These are phyloP conservation scores for Callocephalon fimbriatum DNA, from an alignment of 2,113 vertebrate genomes.

Conservation along the genomic window DNA sequence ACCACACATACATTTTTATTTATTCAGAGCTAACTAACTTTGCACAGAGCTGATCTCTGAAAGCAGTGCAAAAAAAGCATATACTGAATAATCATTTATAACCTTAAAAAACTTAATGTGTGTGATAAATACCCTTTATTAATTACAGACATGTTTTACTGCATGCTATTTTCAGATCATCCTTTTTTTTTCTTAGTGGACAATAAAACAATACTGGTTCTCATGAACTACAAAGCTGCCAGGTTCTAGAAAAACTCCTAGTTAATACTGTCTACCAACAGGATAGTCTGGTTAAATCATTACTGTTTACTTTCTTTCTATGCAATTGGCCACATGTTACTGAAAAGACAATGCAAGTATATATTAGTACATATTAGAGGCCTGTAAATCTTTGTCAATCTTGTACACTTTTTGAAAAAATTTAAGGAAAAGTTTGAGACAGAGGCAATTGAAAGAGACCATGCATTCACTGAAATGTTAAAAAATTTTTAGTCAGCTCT, in stretches of 20 bases:
- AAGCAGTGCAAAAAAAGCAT: background rate
- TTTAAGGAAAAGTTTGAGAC: background rate
- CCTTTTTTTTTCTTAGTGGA: background rate
- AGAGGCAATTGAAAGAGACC: background rate
- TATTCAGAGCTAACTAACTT: background rate
- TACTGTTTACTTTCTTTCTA: background rate
- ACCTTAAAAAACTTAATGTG: background rate
- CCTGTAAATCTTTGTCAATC: background rate
- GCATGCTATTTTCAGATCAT: background rate
- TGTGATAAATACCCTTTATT: background rate
- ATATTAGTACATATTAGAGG: background rate
- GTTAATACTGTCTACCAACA: background rate
- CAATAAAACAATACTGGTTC: background rate
- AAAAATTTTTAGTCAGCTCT: background rate
- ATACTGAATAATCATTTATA: background rate
- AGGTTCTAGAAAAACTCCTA: background rate
- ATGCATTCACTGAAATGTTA: conserved; percentile 24
- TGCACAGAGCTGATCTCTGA: background rate
- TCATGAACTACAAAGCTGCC: background rate
- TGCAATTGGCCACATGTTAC: background rate
- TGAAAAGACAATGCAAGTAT: background rate
- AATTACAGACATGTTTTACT: background rate
- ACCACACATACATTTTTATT: background rate
- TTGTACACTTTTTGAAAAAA: background rate
- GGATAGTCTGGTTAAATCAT: background rate